Percentiles rank a stretch among this genome's conserved stretches.
phyloP scores from a whole-genome alignment of 2,888 invertebrate species.

The Ceraclea dissimilis region DNA sequence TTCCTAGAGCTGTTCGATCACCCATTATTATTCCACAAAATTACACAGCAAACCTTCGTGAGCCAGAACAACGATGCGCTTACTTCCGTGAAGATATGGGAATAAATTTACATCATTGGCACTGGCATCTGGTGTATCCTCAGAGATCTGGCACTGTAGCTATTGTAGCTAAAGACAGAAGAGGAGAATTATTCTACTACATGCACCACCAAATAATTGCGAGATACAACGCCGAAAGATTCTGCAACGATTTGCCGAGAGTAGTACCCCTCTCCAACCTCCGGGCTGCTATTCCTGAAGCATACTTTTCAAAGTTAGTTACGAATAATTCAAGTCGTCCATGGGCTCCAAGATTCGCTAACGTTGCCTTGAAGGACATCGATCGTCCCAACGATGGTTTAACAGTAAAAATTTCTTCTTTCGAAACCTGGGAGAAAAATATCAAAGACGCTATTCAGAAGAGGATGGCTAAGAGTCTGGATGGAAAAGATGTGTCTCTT shows the following conservation, averaged over 20 bases:
- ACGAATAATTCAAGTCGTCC: slow-evolving; percentile 55
- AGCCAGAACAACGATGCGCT: slow-evolving; percentile 71
- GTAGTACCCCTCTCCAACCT: slow-evolving; percentile 50
- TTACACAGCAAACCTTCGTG: slow-evolving; percentile 65
- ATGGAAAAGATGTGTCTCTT: slow-evolving; percentile 48
- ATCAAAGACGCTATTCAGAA: slow-evolving; percentile 63
- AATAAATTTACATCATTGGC: slow-evolving; percentile 84
- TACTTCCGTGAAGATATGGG: slow-evolving; percentile 83
- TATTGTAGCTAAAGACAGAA: slow-evolving; percentile 51
- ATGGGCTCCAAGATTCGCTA: slow-evolving; percentile 54
- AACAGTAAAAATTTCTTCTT: slow-evolving; percentile 55
- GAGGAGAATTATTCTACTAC: slow-evolving; percentile 60
- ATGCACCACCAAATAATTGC: slow-evolving; percentile 58
- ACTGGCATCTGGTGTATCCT: slow-evolving; percentile 85
- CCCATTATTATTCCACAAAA: slow-evolving; percentile 62
- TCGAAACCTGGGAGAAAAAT: slow-evolving; percentile 69
- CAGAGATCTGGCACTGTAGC: slow-evolving; percentile 48
- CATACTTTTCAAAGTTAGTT: slow-evolving; percentile 64
- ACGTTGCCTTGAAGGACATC: slow-evolving; percentile 50
- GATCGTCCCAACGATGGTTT: slow-evolving; percentile 62
- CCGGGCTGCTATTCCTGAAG: slow-evolving; percentile 21
- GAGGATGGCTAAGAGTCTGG: slow-evolving; percentile 48
- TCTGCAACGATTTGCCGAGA: slow-evolving; percentile 12
- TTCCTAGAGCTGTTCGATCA: slow-evolving; percentile 54
- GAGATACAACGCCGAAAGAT: slow-evolving; percentile 33